Percentiles rank a stretch among this genome's conserved stretches.
phyloP scores from a whole-genome alignment of 2,888 invertebrate genomes.

The Cancer borealis region DNA sequence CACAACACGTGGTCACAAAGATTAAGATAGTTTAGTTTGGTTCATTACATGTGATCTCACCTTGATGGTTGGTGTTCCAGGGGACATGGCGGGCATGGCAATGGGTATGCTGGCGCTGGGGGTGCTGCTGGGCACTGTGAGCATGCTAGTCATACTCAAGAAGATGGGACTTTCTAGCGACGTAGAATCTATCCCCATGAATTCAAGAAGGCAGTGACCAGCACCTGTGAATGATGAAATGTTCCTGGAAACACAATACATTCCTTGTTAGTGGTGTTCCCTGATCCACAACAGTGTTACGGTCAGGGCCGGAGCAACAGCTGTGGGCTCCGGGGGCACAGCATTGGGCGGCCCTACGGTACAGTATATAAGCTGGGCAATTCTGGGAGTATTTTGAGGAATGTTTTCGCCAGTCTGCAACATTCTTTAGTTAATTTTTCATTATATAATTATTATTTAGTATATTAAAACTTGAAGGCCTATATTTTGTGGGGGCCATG shows the following conservation, averaged over 20 bases:
- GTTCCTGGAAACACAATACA: background rate
- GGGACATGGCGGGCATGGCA: constrained; percentile 70
- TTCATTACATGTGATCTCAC: background rate
- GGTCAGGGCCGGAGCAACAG: too few species aligned
- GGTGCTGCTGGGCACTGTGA: constrained; percentile 51
- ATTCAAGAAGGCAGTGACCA: background rate
- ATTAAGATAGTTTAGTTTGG: background rate
- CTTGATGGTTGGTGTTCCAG: background rate
- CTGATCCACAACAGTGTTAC: background rate
- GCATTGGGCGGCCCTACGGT: too few species aligned
- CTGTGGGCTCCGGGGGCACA: too few species aligned
- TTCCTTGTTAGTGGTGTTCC: background rate
- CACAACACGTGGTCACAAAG: background rate
- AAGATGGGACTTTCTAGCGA: constrained; percentile 52
- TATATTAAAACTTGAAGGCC: too few species aligned
- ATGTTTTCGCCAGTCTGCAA: too few species aligned
- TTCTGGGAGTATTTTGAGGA: too few species aligned
- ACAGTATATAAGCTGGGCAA: too few species aligned
- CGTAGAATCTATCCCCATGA: constrained; percentile 54
- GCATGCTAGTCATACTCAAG: constrained; percentile 35
- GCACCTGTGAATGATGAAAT: background rate
- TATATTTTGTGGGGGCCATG: too few species aligned
- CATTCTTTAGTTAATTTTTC: too few species aligned
- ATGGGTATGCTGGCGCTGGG: constrained; percentile 63
- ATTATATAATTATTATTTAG: too few species aligned